A percentile compares a stretch with the other conserved stretches of the same genome.
These are phyloP conservation scores for Microplitis mediator DNA, from an alignment of 1,140 invertebrate genomes.

Conservation along the genomic window DNA sequence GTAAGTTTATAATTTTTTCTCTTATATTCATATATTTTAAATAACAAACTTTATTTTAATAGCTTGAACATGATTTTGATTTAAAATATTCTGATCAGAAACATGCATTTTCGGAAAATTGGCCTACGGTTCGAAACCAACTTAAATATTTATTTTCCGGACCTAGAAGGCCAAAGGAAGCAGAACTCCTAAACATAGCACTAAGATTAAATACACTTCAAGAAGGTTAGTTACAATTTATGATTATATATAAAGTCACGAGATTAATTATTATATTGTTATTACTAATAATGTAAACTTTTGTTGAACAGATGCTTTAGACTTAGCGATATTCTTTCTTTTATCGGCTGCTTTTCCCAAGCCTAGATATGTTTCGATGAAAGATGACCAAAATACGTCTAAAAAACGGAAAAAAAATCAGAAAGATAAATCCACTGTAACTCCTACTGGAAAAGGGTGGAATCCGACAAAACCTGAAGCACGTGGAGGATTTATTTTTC, in stretches of 20 bases:
- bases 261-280: not conserved
- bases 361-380: not conserved
- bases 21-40: constrained; percentile 1
- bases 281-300: not conserved
- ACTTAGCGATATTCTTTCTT: not conserved
- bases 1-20: not conserved
- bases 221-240: not conserved
- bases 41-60: not conserved
- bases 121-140: not conserved
- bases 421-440: not conserved
- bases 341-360: not conserved
- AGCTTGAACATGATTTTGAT: constrained; percentile 9
- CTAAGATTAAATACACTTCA: not conserved
- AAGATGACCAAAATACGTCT: not conserved
- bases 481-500: not conserved
- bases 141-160: not conserved
- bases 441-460: not conserved
- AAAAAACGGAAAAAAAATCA: not conserved
- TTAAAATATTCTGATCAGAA: not conserved
- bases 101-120: not conserved
- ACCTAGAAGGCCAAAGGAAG: not conserved
- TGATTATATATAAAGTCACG: not conserved
- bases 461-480: constrained; percentile 8
- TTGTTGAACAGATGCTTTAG: not conserved
- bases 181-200: not conserved